Evolutionary conservation across 2,797 vertebrate genomes (phyloP), one percentile per base, ranked within the genome.

Genomic region (Typhlichthys subterraneus): DNA sequence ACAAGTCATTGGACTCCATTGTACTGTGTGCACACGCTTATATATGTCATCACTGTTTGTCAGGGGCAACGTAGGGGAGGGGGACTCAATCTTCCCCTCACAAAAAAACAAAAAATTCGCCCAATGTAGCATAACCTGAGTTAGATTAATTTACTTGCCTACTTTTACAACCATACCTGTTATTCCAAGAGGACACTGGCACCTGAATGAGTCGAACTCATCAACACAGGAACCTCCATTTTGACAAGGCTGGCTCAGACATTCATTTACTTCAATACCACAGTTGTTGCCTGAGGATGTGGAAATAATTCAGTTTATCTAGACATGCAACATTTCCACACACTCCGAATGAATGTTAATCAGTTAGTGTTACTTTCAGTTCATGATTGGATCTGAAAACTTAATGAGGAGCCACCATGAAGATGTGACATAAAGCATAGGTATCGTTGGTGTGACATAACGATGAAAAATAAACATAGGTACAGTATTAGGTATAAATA

Each of bases 221-320:
- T 94, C 91, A 61, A 85, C 15, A 65, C 91, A 95, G 59, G 82
- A 88, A 48, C 84, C 91, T 67, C 89, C 89, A 4, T 93, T 93
- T 77, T 46, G 81, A 81, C 91, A 94, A 64, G 93, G 92, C 65
- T 82, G 87, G 76, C 93, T 94, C 15, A 92, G 88, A 72, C 92
- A 95, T 80, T 94, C 91, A 70, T 94, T 87, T 67, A 94, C 89
- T 81, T 95, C 91, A 79, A 87, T 92, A 80, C 95, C 93, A 69
- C 93, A 94, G 70, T 89, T 90, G 81, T 87, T 82, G 81, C 93
- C 93, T 95, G 76, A 49, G 76, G 87, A 90, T 33, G 59, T 29
- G 83, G 77, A 45, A 51, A 47, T 72, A 81, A 68, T 60, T 74
- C 14, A 77, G 53, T 85, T 88, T 14, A 77, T 80, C 70, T 62